These are phyloP conservation scores for Catocala fraxini DNA, from an alignment of 2,888 invertebrate species.

Conservation along the genomic window DNA sequence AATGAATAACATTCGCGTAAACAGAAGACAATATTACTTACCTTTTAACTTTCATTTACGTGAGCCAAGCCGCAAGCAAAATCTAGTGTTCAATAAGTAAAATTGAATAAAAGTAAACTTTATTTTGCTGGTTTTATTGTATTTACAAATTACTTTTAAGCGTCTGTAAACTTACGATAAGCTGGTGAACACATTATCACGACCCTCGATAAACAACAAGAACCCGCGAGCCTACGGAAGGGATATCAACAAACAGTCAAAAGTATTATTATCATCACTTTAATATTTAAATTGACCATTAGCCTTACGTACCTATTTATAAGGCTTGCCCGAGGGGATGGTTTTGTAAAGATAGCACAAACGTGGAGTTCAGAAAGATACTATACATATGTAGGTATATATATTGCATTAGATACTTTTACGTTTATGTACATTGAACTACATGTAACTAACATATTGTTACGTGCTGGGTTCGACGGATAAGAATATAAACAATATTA, in stretches of 20 bases:
- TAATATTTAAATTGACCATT: slow-evolving; percentile 33
- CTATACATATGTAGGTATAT: no score
- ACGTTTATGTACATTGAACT: no score
- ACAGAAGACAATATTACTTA: no score
- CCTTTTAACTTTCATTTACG: no score
- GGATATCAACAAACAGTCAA: slow-evolving; percentile 7
- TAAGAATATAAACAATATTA: no score
- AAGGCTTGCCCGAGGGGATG: slow-evolving; percentile 5
- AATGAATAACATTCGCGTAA: no score
- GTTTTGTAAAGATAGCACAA: not conserved
- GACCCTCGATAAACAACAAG: slow-evolving; percentile 12
- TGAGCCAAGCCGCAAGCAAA: no score
- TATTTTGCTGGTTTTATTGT: not conserved
- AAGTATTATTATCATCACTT: slow-evolving; percentile 16
- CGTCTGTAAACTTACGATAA: slow-evolving; percentile 6
- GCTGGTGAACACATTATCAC: not conserved
- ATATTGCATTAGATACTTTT: no score
- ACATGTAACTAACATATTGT: no score
- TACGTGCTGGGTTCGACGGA: no score
- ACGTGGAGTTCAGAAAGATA: not conserved
- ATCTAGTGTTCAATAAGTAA: no score
- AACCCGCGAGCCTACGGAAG: not conserved
- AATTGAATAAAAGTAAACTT: no score
- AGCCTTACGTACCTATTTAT: slow-evolving; percentile 13
- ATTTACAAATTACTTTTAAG: not conserved